phyloP scores from a whole-genome alignment of 2,888 invertebrate species.

The Mesorhabditis spiculigera region DNA sequence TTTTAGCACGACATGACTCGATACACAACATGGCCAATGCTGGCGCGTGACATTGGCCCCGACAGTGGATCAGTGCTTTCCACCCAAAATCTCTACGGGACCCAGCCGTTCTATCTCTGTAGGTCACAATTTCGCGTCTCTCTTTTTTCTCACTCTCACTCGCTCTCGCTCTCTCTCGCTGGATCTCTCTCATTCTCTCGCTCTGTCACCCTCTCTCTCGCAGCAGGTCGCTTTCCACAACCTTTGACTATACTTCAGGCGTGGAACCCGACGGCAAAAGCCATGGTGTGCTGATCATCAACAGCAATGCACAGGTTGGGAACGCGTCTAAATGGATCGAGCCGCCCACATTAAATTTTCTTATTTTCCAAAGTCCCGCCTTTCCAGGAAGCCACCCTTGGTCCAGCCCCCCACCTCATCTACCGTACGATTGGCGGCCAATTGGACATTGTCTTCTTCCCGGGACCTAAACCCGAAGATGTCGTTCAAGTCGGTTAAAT shows the following conservation, averaged over 20 bases:
- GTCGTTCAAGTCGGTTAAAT: conserved; percentile 44
- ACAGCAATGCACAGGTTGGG: conserved; percentile 36
- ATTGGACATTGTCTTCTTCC: conserved; percentile 58
- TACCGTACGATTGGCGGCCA: conserved; percentile 66
- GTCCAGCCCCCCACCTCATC: conserved; percentile 65
- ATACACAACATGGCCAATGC: conserved; percentile 49
- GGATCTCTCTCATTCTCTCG: too few relatives aligned
- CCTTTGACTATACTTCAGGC: conserved; percentile 9
- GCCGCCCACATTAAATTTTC: too few relatives aligned
- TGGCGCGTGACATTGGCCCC: conserved; percentile 44
- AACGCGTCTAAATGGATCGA: too few relatives aligned
- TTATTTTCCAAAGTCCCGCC: neutral
- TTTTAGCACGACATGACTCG: conserved; percentile 44
- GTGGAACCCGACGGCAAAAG: conserved; percentile 49
- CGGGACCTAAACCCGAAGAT: conserved; percentile 58
- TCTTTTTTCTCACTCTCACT: too few relatives aligned
- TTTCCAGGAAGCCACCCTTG: conserved; percentile 45
- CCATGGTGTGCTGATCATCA: conserved; percentile 51
- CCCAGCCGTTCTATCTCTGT: conserved; percentile 52
- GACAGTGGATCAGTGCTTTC: conserved; percentile 27
- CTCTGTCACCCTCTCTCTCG: too few relatives aligned
- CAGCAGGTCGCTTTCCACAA: neutral
- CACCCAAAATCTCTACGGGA: conserved; percentile 47
- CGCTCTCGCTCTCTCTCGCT: too few relatives aligned
- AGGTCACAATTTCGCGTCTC: neutral